Evolutionary conservation across 2,113 vertebrate genomes (phyloP).

Genomic region (Gadus chalcogrammus): DNA sequence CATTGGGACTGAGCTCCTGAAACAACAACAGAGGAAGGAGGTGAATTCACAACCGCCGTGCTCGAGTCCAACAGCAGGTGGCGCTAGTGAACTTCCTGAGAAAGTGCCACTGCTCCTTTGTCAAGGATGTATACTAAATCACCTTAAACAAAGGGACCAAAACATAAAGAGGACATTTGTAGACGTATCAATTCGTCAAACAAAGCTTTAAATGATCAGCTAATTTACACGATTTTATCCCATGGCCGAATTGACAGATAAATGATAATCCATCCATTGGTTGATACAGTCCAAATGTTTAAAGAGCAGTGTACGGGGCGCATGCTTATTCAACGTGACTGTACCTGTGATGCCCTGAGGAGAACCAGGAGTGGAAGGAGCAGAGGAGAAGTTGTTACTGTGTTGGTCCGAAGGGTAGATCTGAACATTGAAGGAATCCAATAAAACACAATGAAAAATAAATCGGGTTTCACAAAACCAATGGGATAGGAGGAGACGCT

Average conservation of each 20-base stretch:
- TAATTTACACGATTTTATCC: too few relatives aligned
- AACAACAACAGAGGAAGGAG: constrained; percentile 23
- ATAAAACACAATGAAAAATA: neutral
- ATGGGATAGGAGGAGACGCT: neutral
- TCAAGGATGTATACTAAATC: neutral
- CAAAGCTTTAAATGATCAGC: too few relatives aligned
- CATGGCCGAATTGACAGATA: too few relatives aligned
- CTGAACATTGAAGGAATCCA: constrained; percentile 60
- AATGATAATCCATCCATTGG: too few relatives aligned
- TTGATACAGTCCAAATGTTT: too few relatives aligned
- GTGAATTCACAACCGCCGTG: constrained; percentile 1
- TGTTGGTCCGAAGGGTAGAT: constrained; percentile 98
- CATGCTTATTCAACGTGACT: constrained; percentile 4
- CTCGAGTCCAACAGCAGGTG: constrained; percentile 59
- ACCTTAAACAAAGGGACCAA: neutral
- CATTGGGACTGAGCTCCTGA: constrained; percentile 87
- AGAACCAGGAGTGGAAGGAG: constrained; percentile 93
- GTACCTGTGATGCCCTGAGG: constrained; percentile 93
- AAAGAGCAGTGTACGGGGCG: neutral
- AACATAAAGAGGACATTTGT: neutral
- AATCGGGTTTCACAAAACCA: neutral
- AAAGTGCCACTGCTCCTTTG: neutral
- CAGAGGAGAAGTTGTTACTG: constrained; percentile 96
- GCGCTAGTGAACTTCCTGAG: constrained; percentile 40
- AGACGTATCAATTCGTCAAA: too few relatives aligned